Percentiles rank a stretch among this genome's conserved stretches.
Evolutionary conservation across 2,888 invertebrate genomes (phyloP).

Genomic region (Eristalinus aeneus): DNA sequence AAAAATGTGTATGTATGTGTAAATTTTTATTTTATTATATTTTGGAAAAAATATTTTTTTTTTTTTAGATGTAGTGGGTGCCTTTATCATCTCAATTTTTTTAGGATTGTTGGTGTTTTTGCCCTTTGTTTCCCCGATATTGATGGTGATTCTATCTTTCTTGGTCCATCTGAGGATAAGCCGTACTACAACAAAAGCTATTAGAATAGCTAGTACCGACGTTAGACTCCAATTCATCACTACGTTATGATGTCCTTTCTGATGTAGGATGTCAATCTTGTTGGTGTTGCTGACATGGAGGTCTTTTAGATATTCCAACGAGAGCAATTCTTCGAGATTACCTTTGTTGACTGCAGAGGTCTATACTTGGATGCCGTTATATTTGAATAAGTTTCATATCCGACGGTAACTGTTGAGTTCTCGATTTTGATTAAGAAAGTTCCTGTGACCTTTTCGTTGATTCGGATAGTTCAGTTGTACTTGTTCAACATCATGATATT

Average conservation of each 20-base stretch:
- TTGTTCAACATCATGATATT: not conserved
- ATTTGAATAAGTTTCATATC: not conserved
- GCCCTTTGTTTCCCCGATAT: too few species aligned
- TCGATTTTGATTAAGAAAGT: slow-evolving; percentile 1
- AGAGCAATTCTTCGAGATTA: not conserved
- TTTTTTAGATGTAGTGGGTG: too few species aligned
- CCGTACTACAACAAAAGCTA: not conserved
- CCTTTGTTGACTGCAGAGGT: not conserved
- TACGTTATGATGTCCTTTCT: too few species aligned
- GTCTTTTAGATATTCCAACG: not conserved
- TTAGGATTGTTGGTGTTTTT: too few species aligned
- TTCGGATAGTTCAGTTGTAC: not conserved
- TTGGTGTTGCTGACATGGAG: not conserved
- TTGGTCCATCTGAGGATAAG: not conserved
- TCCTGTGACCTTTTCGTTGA: not conserved
- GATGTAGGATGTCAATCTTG: not conserved
- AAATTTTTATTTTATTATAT: too few species aligned
- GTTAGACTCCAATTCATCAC: too few species aligned
- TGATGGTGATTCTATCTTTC: not conserved
- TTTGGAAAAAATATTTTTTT: too few species aligned
- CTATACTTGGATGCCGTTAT: not conserved
- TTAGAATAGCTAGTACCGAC: not conserved
- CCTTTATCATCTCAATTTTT: too few species aligned
- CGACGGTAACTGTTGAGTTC: not conserved
- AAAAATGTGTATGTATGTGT: too few species aligned